Evolutionary conservation across 2,888 invertebrate genomes (phyloP).

Genomic region (Drosophila engyochracea): DNA sequence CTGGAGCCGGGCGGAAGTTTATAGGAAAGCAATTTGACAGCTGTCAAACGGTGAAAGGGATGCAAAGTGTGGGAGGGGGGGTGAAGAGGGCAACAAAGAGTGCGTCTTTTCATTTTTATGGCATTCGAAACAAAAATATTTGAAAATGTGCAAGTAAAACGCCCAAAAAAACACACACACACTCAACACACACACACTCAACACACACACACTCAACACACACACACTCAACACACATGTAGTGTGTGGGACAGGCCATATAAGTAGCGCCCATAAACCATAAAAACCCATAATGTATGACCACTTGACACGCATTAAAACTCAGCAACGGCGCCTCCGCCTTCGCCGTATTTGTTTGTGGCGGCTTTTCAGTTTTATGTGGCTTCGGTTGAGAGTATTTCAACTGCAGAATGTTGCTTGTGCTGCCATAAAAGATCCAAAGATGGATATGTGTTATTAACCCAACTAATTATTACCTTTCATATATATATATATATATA

Average conservation of each 20-base stretch:
- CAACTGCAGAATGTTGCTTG: constrained; percentile 15
- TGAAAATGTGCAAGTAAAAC: constrained; percentile 32
- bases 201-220: constrained; percentile 3
- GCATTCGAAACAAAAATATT: constrained; percentile 52
- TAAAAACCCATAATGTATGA: constrained; percentile 71
- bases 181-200: too few species aligned
- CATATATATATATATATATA: background rate
- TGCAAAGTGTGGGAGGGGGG: background rate
- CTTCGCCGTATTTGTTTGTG: constrained; percentile 2
- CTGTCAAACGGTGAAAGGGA: constrained; percentile 41
- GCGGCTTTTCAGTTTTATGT: constrained; percentile 17
- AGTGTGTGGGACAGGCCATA: constrained; percentile 23
- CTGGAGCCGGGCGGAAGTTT: constrained; percentile 52
- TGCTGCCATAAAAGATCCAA: background rate
- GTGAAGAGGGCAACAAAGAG: constrained; percentile 14
- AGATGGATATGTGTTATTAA: background rate
- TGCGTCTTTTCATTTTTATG: constrained; percentile 44
- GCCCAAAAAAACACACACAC: constrained; percentile 1
- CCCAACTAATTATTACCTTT: background rate
- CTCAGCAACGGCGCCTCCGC: constrained; percentile 13
- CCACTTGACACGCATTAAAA: constrained; percentile 78
- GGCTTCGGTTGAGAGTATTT: constrained; percentile 1
- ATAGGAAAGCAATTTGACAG: constrained; percentile 53
- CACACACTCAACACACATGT: background rate
- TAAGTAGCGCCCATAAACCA: constrained; percentile 69